These are phyloP conservation scores for Hypomecis atomaria DNA, from an alignment of 2,888 invertebrate species.

Conservation along the genomic window DNA sequence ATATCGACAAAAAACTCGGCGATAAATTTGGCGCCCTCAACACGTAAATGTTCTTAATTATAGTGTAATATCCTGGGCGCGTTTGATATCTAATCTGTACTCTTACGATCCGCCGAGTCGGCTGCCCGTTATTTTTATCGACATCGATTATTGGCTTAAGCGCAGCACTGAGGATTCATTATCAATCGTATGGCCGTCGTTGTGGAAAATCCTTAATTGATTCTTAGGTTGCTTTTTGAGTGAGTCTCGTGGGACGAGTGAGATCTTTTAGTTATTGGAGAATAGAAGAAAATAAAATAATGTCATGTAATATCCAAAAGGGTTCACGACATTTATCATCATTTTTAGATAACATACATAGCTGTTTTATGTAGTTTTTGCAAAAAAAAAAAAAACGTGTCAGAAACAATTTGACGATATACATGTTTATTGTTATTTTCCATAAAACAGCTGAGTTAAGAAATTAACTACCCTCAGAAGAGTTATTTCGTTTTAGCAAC, in stretches of 20 bases:
- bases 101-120: slow-evolving; percentile 63
- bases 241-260: slow-evolving; percentile 6
- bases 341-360: too few species aligned
- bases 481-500: too few species aligned
- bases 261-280: neutral
- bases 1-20: slow-evolving; percentile 82
- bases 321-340: too few species aligned
- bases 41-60: slow-evolving; percentile 84
- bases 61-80: slow-evolving; percentile 78
- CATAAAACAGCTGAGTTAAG: too few species aligned
- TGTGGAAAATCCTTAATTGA: slow-evolving; percentile 50
- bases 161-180: slow-evolving; percentile 68
- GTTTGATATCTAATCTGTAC: slow-evolving; percentile 78
- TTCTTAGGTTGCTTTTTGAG: slow-evolving; percentile 36
- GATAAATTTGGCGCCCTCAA: slow-evolving; percentile 83
- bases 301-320: too few species aligned
- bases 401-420: too few species aligned
- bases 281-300: too few species aligned
- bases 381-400: too few species aligned
- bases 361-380: too few species aligned
- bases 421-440: too few species aligned
- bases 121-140: slow-evolving; percentile 56
- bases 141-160: slow-evolving; percentile 64
- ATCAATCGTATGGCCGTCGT: slow-evolving; percentile 41
- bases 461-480: too few species aligned